These are phyloP conservation scores for Mamestra brassicae DNA, from an alignment of 2,888 invertebrate species.

Conservation along the genomic window DNA sequence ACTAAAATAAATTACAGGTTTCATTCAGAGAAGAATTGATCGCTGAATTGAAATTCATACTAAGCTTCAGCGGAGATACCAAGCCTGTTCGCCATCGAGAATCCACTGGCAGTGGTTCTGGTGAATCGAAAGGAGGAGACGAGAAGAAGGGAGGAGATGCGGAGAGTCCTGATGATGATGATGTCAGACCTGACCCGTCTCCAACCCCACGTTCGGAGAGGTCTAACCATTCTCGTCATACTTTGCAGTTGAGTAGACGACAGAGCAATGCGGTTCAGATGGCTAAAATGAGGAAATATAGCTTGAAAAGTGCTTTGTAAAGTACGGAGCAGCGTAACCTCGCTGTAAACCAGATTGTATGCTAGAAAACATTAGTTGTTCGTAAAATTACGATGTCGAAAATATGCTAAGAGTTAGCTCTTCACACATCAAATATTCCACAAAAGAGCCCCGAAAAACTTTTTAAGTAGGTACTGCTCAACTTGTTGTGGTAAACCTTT, in stretches of 20 bases:
- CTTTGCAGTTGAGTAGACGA: slow-evolving; percentile 80
- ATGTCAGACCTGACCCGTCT: slow-evolving; percentile 68
- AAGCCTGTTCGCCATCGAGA: slow-evolving; percentile 92
- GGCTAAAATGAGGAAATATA: slow-evolving; percentile 84
- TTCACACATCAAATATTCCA: neutral
- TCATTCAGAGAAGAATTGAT: slow-evolving; percentile 92
- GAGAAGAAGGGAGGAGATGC: slow-evolving; percentile 73
- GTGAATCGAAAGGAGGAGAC: slow-evolving; percentile 75
- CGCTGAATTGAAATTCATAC: slow-evolving; percentile 94
- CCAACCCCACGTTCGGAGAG: slow-evolving; percentile 82
- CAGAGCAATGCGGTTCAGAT: slow-evolving; percentile 87
- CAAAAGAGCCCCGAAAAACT: neutral
- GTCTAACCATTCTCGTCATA: slow-evolving; percentile 83
- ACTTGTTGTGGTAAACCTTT: neutral
- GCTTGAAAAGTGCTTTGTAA: slow-evolving; percentile 63
- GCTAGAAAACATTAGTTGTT: neutral
- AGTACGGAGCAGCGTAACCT: slow-evolving; percentile 1
- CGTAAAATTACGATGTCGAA: neutral
- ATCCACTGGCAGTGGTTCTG: slow-evolving; percentile 79
- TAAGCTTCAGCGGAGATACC: slow-evolving; percentile 93
- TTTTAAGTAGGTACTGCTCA: neutral
- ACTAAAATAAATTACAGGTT: slow-evolving; percentile 83
- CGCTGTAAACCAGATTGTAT: neutral
- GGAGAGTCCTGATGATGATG: slow-evolving; percentile 73
- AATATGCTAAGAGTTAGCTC: neutral